These are phyloP conservation scores for Phocoena sinus DNA, from an alignment of 2,113 vertebrate species.

Conservation along the genomic window DNA sequence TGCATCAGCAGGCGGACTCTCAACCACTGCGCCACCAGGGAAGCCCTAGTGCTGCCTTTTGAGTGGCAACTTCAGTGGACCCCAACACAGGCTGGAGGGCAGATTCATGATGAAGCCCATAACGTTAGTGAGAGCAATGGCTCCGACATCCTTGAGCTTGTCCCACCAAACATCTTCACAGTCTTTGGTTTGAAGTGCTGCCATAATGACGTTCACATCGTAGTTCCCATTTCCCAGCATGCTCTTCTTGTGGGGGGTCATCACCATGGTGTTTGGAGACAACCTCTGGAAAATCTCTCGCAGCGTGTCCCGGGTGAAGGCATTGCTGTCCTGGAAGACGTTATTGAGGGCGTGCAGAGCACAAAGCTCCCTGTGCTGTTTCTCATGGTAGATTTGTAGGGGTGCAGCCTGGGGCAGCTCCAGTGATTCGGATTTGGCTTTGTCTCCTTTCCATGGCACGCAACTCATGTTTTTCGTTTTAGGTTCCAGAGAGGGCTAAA, in stretches of 20 bases:
- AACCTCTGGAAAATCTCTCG: constrained; percentile 99
- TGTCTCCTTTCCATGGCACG: constrained; percentile 89
- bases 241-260: constrained; percentile 98
- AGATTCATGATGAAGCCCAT: constrained; percentile 98
- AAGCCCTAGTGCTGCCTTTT: constrained; percentile 91
- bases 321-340: constrained; percentile 97
- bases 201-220: constrained; percentile 99
- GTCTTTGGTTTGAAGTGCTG: constrained; percentile 96
- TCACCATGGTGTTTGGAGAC: constrained; percentile 93
- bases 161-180: constrained; percentile 99
- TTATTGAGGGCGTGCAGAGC: constrained; percentile 98
- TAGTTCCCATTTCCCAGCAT: constrained; percentile 99
- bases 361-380: constrained; percentile 95
- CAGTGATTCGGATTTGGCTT: constrained; percentile 81
- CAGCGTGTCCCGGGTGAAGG: constrained; percentile 94
- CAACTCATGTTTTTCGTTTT: constrained; percentile 83
- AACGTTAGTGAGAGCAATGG: constrained; percentile 93
- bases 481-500: constrained; percentile 53
- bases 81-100: constrained; percentile 98
- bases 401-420: constrained; percentile 82
- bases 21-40: too few relatives aligned
- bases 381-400: constrained; percentile 95
- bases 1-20: too few relatives aligned
- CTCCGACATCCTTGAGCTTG: constrained; percentile 96
- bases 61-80: constrained; percentile 94